Base-by-base conservation (phyloP, 2,113 vertebrate species). In the Kryptolebias marmoratus region DNA sequence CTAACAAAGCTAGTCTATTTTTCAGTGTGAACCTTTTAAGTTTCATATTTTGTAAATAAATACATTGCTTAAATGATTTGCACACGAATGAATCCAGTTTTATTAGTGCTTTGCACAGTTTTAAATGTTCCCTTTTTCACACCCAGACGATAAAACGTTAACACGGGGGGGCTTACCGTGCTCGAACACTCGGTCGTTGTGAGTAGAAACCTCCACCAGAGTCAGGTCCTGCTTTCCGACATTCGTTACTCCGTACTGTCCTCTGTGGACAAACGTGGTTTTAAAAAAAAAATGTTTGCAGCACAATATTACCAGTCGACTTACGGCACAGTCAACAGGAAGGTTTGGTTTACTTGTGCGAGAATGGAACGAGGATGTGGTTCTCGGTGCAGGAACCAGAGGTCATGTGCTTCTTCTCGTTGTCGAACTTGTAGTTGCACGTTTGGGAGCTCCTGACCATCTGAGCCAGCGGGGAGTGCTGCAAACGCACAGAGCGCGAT, bases 391-490 rank as follows among this genome's bases (percentile, higher is more conserved):
- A 98, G 69, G 86, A 85, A 11, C 79, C 96, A 63, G 93, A 95
- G 48, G 90, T 94, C 75, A 97, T 91, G 22, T 97, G 96, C 71
- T 93, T 96, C 72, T 91, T 93, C 70, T 89, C 94, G 64, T 93
- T 82, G 78, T 98, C 96, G 86, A 98, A 94, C 61, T 86, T 94
- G 82, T 98, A 98, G 81, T 93, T 94, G 82, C 97, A 98, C 61
- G 91, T 92, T 73, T 99, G 97, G 55, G 87, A 95, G 88, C 96
- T 98, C 78, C 86, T 93, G 66, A 98, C 76, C 87, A 97, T 82
- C 42, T 93, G 89, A 68, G 96, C 92, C 64, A 96, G 84, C 0
- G 95, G 94, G 48, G 60, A 89, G 73, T 91, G 90, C 97, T 98
- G 85, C 12, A 81, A 70, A 71, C 42, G 11, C n/a, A 22, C 36